Base-by-base conservation (phyloP, 2,797 vertebrate species). In the Eulemur rubriventer region DNA sequence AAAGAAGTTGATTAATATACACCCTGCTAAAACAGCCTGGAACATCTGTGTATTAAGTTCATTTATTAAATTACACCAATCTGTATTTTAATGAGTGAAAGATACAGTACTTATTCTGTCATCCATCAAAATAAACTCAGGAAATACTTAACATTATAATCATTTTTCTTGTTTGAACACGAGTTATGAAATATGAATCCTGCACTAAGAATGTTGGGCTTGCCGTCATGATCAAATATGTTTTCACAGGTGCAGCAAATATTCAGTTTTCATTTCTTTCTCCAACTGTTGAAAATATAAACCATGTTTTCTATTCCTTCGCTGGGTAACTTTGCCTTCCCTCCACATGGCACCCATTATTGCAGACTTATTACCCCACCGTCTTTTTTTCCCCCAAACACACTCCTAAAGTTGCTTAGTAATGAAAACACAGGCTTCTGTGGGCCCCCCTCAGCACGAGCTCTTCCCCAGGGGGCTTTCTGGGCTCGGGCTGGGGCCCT, bases 161-260 rank as follows among this genome's bases (percentile, higher is more conserved):
- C 98, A 99, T 99, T 99, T 99, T 99, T 99, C 98, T 98, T 98
- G 98, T 99, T 98, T 99, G 98, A 99, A 99, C 98, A 98, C 70
- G 97, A 98, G 98, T 99, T 98, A 98, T 99, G 98, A 99, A 99
- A 99, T 98, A 98, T 98, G 98, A 99, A 99, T 99, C 99, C 98
- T 89, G 73, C 98, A 98, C 98, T 97, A 99, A 99, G 98, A 99
- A 99, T 98, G 98, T 98, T 98, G 97, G 98, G 98, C 98, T 99
- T 98, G 98, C 99, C 99, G 98, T 99, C 99, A 98, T 99, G 99
- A 99, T 99, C 99, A 99, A 99, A 99, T 98, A 98, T 99, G 99
- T 99, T 99, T 99, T 99, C 98, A 99, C 99, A 99, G 99, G 99
- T 99, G 99, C 98, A 98, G 98, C 98, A 99, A 99, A 99, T 99